Percentiles rank a stretch among this genome's conserved stretches.
Evolutionary conservation across 2,797 vertebrate species (phyloP).

Genomic region (Crenichthys baileyi): DNA sequence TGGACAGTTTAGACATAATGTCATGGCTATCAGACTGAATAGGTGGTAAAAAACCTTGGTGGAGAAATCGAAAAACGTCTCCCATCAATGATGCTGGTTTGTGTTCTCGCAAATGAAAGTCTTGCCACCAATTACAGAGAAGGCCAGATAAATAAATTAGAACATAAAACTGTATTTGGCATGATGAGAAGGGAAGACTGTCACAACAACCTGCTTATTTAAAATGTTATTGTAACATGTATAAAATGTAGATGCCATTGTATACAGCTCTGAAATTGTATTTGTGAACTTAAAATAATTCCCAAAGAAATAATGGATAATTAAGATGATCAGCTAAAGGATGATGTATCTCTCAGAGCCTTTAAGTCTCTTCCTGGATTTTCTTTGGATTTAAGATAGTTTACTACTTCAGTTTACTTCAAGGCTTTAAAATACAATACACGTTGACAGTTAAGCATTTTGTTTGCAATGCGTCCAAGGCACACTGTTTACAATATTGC

Average conservation of each 20-base stretch:
- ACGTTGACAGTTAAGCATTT: neutral
- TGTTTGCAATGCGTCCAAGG: neutral
- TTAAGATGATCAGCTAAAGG: neutral
- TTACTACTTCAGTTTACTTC: neutral
- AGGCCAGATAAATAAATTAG: neutral
- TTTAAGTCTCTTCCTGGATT: too few species aligned
- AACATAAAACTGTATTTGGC: neutral
- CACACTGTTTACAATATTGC: neutral
- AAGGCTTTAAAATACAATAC: neutral
- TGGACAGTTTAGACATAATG: neutral
- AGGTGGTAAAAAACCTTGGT: neutral
- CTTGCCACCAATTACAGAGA: neutral
- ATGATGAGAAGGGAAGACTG: neutral
- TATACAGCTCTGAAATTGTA: too few species aligned
- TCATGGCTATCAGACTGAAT: neutral
- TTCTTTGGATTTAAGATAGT: neutral
- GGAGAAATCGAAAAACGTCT: too few species aligned
- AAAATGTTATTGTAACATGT: neutral
- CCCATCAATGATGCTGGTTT: neutral
- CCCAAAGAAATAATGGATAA: neutral
- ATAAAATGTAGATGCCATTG: neutral
- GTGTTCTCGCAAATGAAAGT: neutral
- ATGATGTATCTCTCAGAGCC: neutral
- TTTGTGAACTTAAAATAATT: neutral
- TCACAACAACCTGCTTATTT: neutral